Base-by-base conservation (phyloP, 2,113 vertebrate species). In the Carassius carassius region DNA sequence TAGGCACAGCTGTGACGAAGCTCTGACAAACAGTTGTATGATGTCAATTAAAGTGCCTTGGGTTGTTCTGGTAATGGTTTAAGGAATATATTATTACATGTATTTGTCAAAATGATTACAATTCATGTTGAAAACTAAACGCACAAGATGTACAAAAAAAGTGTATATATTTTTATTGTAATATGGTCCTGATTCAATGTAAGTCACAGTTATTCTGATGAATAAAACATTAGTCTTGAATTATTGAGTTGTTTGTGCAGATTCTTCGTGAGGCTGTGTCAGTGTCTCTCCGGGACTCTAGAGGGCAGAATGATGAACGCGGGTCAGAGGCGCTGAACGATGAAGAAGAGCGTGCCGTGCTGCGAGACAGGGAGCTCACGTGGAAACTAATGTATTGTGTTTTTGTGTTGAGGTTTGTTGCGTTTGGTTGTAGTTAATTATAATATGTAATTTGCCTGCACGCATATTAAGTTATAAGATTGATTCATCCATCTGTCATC, bases 61-160 rank as follows among this genome's bases (percentile, higher is more conserved):
- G 12, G 41, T 47, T n/a, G 12, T 73, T 47, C 3, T 44, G 21
- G 5, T n/a, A 79, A 8, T 25, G 2, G 23, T 62, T 63, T 44
- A 10, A 63, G 13, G 7, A 62, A 17, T 41, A 44, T 2, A 41
- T 5, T n/a, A 25, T 5, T n/a, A 25, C 56, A 77, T 12, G 9
- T 19, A 21, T 56, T 35, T 63, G n/a, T 44, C 35, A 44, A 72
- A 72, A 44, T 32, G 25, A 21, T 37, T 70, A 37, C 17, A 25
- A 25, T 58, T 21, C 62, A 37, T 70, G 17, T 70, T 70, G 32
- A 70, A 70, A 70, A 37, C 7, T 41, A 60, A 44, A 62, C 17
- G 75, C 29, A 78, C 54, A 60, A 78, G 11, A 60, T 78, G 54
- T 60, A 37, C 74, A 21, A 6, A 21, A 74, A 51, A 54, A 54